Evolutionary conservation across 2,113 vertebrate genomes (phyloP).

Genomic region (Antechinus stuartii): DNA sequence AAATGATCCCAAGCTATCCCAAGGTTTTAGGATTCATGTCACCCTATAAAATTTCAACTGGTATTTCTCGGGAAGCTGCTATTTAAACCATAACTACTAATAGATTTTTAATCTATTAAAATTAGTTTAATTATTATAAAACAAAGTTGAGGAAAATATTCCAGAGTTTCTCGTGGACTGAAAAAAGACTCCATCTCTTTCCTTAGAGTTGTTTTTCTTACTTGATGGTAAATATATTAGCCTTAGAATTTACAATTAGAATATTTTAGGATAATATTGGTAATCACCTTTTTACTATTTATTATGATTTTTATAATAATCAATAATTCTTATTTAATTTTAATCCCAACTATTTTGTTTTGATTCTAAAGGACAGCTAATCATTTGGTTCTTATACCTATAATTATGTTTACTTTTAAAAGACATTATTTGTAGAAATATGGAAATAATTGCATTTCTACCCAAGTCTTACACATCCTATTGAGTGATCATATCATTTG

Average conservation of each 20-base stretch:
- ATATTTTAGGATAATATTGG: neutral
- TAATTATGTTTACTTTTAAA: conserved; percentile 42
- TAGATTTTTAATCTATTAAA: conserved; percentile 52
- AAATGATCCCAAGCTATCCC: conserved; percentile 4
- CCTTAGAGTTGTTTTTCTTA: conserved; percentile 24
- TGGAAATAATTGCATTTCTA: conserved; percentile 21
- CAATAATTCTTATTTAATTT: conserved; percentile 33
- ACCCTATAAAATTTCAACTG: conserved; percentile 29
- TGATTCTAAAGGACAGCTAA: conserved; percentile 27
- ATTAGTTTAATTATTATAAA: neutral
- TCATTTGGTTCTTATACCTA: conserved; percentile 22
- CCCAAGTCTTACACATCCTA: conserved; percentile 9
- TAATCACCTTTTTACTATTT: conserved; percentile 33
- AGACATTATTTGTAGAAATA: conserved; percentile 43
- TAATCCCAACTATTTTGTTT: conserved; percentile 2
- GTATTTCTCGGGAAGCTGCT: conserved; percentile 14
- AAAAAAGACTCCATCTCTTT: conserved; percentile 47
- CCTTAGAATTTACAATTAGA: conserved; percentile 8
- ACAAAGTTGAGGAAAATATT: conserved; percentile 18
- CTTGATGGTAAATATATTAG: conserved; percentile 9
- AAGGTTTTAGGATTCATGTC: conserved; percentile 34
- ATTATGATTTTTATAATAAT: conserved; percentile 38
- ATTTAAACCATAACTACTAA: neutral
- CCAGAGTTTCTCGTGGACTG: conserved; percentile 33
- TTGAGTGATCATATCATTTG: conserved; percentile 36